Evolutionary conservation across 1,140 invertebrate genomes (phyloP).

Genomic region (Cyclargus thomasi): DNA sequence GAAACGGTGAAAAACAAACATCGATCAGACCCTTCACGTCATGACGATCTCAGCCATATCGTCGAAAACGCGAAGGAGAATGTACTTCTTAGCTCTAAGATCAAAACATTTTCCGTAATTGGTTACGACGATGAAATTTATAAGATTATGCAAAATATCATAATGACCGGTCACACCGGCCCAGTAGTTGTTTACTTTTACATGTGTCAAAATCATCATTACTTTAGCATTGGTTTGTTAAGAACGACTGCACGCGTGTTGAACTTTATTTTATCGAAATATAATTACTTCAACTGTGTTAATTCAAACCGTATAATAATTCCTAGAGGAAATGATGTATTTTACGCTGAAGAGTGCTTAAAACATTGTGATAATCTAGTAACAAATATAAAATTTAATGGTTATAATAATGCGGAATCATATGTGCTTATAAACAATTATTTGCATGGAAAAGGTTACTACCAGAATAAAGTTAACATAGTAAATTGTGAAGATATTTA

Average conservation of each 20-base stretch:
- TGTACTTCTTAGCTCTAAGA: neutral
- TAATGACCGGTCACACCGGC: neutral
- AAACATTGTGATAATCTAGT: neutral
- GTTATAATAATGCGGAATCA: neutral
- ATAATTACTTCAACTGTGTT: neutral
- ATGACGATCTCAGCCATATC: neutral
- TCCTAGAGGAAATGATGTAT: neutral
- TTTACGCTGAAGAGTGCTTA: neutral
- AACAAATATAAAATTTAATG: neutral
- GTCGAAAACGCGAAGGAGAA: neutral
- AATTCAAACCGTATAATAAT: neutral
- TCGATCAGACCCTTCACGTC: neutral
- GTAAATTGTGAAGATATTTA: too few relatives aligned
- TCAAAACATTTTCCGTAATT: neutral
- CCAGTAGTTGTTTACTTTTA: neutral
- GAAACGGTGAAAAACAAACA: neutral
- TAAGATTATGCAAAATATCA: neutral
- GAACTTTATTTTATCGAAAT: neutral
- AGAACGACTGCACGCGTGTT: neutral
- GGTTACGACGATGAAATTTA: neutral
- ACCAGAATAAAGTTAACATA: too few relatives aligned
- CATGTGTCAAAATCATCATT: neutral
- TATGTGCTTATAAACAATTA: neutral
- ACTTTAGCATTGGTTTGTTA: neutral
- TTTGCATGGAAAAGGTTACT: neutral